Evolutionary conservation across 37 sponge, comb jelly and placozoan species (phyloP).

Genomic region (Agelas oroides): DNA sequence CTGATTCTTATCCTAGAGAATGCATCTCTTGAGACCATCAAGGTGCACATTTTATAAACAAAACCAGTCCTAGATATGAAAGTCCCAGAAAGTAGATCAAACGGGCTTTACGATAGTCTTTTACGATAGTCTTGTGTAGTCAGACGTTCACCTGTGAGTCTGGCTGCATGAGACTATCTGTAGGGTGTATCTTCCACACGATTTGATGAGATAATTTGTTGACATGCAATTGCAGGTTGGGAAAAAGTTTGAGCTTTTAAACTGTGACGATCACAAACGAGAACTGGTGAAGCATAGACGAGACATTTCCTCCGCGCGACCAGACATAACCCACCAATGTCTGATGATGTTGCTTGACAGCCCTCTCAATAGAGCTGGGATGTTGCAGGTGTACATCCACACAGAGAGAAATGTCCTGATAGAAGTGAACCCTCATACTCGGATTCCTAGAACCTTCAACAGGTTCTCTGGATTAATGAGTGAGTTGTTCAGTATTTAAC

Average conservation of each 20-base stretch:
- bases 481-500: slow-evolving; percentile 30
- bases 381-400: slow-evolving; percentile 97
- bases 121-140: too few relatives aligned
- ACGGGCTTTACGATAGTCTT: too few relatives aligned
- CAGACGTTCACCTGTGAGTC: too few relatives aligned
- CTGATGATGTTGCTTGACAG: slow-evolving; percentile 99
- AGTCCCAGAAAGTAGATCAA: too few relatives aligned
- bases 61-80: too few relatives aligned
- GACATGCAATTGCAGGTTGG: slow-evolving; percentile 88
- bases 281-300: slow-evolving; percentile 77
- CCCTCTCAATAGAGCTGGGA: slow-evolving; percentile 97
- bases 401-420: slow-evolving; percentile 96
- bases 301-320: slow-evolving; percentile 84
- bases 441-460: slow-evolving; percentile 98
- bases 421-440: slow-evolving; percentile 91
- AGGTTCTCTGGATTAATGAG: slow-evolving; percentile 98
- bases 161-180: too few relatives aligned
- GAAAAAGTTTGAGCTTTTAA: slow-evolving; percentile 89
- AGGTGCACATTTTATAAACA: slow-evolving; percentile 60
- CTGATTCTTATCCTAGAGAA: slow-evolving; percentile 95
- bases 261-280: slow-evolving; percentile 85
- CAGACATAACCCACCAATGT: slow-evolving; percentile 99
- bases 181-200: too few relatives aligned
- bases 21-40: slow-evolving; percentile 94
- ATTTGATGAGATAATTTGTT: too few relatives aligned